Evolutionary conservation across 2,113 vertebrate species (phyloP), one percentile per base, ranked within the genome.

Genomic region (Oncorhynchus tshawytscha): DNA sequence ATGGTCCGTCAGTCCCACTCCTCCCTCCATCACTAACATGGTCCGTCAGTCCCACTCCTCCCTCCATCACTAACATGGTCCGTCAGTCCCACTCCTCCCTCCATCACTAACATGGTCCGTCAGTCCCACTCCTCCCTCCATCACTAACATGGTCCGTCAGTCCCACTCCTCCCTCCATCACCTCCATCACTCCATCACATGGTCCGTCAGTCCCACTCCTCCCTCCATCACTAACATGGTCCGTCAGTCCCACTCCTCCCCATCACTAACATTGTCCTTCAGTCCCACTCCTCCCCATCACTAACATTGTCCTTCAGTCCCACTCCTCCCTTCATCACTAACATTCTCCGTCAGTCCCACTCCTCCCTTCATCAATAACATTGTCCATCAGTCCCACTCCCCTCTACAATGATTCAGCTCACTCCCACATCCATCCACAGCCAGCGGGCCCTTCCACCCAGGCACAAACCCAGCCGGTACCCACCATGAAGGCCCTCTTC

Each of bases 401-500:
- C 18, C 34, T 20, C 39, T 11, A 11, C 39, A 45, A 45, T 45
- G 39, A 45, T 45, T 45, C 39, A 45, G 9, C n/a, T 76, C 4
- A 51, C 34, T 18, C 34, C 18, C 11, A 54, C 51, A 29, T 51
- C 25, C 12, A 49, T 22, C 25, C 18, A n/a, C n/a, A 48, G 25
- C 5, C 29, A 70, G 24, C 5, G 24, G 16, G 6, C 8, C 59
- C 48, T 3, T 2, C 62, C 31, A 73, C 60, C 20, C 24, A 2
- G 74, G 1, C 74, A 75, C 22, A 34, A 12, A 27, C 34, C 31
- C 31, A 34, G 29, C 11, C 16, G 60, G 27, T 48, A 76, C 80
- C 85, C 67, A 99, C 97, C 97, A 99, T 97, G 82, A 99, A 99
- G 0, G 95, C 95, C 74, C 96, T 97, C 91, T 98, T 99, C 89